Evolutionary conservation across 2,113 vertebrate genomes (phyloP), one percentile per base, ranked within the genome.

Genomic region (Rafetus swinhoei): DNA sequence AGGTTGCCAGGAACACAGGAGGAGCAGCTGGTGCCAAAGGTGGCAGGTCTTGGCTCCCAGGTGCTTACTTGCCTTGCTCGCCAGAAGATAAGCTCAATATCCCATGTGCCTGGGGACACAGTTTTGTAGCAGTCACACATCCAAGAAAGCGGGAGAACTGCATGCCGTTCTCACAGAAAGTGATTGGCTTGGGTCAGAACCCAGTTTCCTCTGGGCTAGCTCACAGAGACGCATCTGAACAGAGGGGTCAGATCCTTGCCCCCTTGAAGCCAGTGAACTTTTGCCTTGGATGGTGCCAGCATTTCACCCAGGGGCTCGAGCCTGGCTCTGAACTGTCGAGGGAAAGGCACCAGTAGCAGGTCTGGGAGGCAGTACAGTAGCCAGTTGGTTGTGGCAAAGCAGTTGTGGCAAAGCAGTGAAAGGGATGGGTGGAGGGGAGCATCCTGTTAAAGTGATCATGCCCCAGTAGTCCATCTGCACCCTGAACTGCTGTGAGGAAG

Each of bases 371-470:
- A 25, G 24, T 45, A 55, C 86, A 90, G 84, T 32, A 87, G 59
- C 72, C 88, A 82, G 91, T 85, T 45, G 77, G 72, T 85, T 55
- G 77, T 87, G 86, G 80, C 92, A 93, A 52, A 87, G 62, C 76
- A 80, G 72, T 85, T 55, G 77, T 87, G 86, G 80, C 93, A 93
- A 52, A 87, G 62, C 77, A 18, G 1, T 15, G n/a, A 21, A 14
- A 15, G 35, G 69, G 35, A 9, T 21, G n/a, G n/a, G 21, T 9
- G 19, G 14, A 27, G 16, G 32, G 62, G 62, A 27, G 52, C 1
- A 1, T 83, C 90, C 56, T 76, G 59, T 45, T 32, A 85, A 59
- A 84, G 90, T 39, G 86, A 79, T 89, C 50, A 9, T 8, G 29
- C 11, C 1, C 74, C 35, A 50, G 39, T 39, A 29, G 15, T 45